Base-by-base conservation (phyloP, 2,888 invertebrate species). In the Pristionchus maxplancki region DNA sequence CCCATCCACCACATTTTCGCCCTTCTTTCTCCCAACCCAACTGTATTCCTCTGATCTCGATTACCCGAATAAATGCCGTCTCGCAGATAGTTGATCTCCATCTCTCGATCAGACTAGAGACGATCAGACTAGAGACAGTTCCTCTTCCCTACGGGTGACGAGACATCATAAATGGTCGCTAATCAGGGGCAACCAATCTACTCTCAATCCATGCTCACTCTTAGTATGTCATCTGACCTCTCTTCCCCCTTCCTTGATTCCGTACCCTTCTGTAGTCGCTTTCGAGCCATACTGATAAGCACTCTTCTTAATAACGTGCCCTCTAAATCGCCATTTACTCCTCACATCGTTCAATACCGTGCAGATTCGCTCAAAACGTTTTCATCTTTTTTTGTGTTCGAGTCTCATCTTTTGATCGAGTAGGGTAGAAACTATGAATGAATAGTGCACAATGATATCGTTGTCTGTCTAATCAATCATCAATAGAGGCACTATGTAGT, bases 191-290 rank as follows among this genome's bases (percentile, higher is more conserved):
- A 58, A 24, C 9, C 58, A 53, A n/a, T n/a, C n/a, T n/a, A 9
- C 58, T n/a, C n/a, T 58, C n/a, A 20, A 9, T 24, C n/a, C 24
- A 9, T n/a, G 8, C n/a, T 58, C 58, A 24, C n/a, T n/a, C 58
- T 58, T 58, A 58, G 58, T 24, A 24, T 58, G 71, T 71, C 71
- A 71, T 71, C 20, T 71, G 71, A 71, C 71, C 37, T 67, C 28
- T 64, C 64, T 67, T 58, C 58, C 50, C 62, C 13, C 64, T 67
- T 24, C 71, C 71, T 34, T 37, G 37, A 71, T 37, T 71, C 71
- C 34, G 71, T 71, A 17, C 71, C 37, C 34, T 37, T 71, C 37
- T 34, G 71, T 71, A 71, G 71, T 71, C 71, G 20, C 37, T 37
- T 8, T 37, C 37, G 20, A 37, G 20, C 71, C 37, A 17, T 17